phyloP scores from a whole-genome alignment of 1,140 invertebrate genomes.

The Adelges cooleyi region DNA sequence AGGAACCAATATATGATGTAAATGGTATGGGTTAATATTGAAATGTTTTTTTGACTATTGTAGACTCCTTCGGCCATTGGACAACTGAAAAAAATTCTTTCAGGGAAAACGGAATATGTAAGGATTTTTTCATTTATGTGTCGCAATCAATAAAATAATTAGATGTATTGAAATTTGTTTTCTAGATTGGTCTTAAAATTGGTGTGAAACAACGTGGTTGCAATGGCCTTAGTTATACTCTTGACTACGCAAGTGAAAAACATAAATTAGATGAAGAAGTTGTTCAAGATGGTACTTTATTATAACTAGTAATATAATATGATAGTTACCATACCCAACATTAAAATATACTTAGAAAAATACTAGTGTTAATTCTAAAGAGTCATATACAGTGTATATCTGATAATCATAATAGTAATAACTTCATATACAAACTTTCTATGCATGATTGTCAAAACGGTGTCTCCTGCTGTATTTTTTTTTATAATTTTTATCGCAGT shows the following conservation, averaged over 20 bases:
- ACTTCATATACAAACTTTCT: too few species aligned
- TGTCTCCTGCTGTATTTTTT: too few species aligned
- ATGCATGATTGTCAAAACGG: too few species aligned
- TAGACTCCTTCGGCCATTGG: constrained; percentile 70
- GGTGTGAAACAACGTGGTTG: constrained; percentile 94
- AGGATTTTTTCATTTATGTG: constrained; percentile 35
- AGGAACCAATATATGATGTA: too few species aligned
- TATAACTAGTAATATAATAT: too few species aligned
- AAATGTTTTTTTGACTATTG: constrained; percentile 35
- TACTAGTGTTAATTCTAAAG: too few species aligned
- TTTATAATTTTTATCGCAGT: too few species aligned
- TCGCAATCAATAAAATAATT: constrained; percentile 15
- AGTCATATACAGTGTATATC: too few species aligned
- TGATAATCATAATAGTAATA: too few species aligned
- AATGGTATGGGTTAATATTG: too few species aligned
- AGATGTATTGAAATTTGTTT: constrained; percentile 32
- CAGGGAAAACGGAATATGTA: constrained; percentile 57
- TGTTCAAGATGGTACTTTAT: constrained; percentile 69
- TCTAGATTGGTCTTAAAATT: constrained; percentile 78
- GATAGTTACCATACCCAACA: too few species aligned
- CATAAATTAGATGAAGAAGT: constrained; percentile 96
- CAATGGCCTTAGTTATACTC: constrained; percentile 93
- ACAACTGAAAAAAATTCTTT: constrained; percentile 67
- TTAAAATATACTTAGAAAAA: too few species aligned
- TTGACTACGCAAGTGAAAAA: constrained; percentile 88